Conservation (phyloP, 2,888 invertebrate species). For the Apeira syringaria region DNA sequence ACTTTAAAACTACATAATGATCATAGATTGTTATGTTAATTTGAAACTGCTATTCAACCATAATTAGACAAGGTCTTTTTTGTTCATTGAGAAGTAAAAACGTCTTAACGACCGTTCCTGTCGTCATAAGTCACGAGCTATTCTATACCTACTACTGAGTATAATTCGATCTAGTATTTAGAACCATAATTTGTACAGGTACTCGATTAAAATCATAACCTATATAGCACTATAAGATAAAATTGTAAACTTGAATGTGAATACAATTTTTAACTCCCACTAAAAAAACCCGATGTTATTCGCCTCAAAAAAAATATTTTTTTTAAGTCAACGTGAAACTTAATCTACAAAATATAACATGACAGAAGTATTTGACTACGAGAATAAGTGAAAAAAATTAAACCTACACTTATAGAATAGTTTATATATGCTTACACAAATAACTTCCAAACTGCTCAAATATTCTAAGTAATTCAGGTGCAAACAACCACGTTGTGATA, state of each 20-base stretch:
- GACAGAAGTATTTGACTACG: background rate
- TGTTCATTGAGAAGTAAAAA: background rate
- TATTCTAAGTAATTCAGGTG: conserved; percentile 52
- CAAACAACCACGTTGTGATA: conserved; percentile 35
- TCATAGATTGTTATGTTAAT: background rate
- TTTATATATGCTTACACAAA: background rate
- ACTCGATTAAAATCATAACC: too few relatives aligned
- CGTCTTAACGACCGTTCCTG: background rate
- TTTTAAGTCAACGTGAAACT: too few relatives aligned
- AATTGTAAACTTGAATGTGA: too few relatives aligned
- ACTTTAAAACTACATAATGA: background rate
- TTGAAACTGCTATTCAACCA: background rate
- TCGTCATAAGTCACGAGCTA: background rate
- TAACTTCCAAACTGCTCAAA: conserved; percentile 38
- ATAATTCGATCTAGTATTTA: too few relatives aligned
- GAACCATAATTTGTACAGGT: too few relatives aligned
- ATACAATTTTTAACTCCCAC: too few relatives aligned
- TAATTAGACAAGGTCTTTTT: background rate
- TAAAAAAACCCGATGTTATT: too few relatives aligned
- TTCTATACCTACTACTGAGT: too few relatives aligned
- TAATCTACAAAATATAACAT: too few relatives aligned
- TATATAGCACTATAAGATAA: too few relatives aligned
- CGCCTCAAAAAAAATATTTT: too few relatives aligned
- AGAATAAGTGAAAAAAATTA: background rate
- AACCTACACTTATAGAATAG: too few relatives aligned